Conservation (phyloP, 2,113 vertebrate species). For the Tachysurus fulvidraco region DNA sequence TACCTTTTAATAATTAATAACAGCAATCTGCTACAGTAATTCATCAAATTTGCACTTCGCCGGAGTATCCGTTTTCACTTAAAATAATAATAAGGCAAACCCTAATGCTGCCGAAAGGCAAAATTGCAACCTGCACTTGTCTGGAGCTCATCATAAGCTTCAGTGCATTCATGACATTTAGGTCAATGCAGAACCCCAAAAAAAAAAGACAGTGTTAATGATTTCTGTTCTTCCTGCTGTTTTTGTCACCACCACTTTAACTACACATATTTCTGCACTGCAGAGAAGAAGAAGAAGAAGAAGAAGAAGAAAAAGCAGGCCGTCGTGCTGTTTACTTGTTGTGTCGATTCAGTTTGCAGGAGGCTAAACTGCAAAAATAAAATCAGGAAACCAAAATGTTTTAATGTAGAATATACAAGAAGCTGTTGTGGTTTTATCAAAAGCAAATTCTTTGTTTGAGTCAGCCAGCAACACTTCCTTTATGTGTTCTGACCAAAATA, state of each 20-base stretch:
- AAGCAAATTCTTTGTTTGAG: conserved; percentile 81
- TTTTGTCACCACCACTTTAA: conserved; percentile 32
- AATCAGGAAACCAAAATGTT: conserved; percentile 74
- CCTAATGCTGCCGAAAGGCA: conserved; percentile 77
- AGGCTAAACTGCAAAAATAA: conserved; percentile 69
- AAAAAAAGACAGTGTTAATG: conserved; percentile 35
- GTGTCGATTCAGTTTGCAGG: conserved; percentile 61
- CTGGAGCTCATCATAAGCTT: conserved; percentile 54
- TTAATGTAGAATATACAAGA: conserved; percentile 78
- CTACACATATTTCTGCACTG: conserved; percentile 37
- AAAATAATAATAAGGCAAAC: conserved; percentile 84
- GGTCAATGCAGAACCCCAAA: conserved; percentile 34
- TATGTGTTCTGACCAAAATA: conserved; percentile 74
- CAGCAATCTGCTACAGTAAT: conserved; percentile 99
- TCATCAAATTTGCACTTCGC: conserved; percentile 86
- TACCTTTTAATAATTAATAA: conserved; percentile 99
- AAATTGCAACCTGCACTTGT: conserved; percentile 69
- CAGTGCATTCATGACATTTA: conserved; percentile 60
- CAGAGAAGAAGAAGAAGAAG: neutral
- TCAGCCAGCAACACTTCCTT: conserved; percentile 79
- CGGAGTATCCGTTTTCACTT: conserved; percentile 83
- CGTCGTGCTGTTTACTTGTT: conserved; percentile 61
- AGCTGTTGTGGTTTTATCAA: conserved; percentile 79
- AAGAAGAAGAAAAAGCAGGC: conserved; percentile 21
- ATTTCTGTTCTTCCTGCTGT: conserved; percentile 39